phyloP scores from a whole-genome alignment of 2,113 vertebrate species.

The Forbesichthys papilliferus region DNA sequence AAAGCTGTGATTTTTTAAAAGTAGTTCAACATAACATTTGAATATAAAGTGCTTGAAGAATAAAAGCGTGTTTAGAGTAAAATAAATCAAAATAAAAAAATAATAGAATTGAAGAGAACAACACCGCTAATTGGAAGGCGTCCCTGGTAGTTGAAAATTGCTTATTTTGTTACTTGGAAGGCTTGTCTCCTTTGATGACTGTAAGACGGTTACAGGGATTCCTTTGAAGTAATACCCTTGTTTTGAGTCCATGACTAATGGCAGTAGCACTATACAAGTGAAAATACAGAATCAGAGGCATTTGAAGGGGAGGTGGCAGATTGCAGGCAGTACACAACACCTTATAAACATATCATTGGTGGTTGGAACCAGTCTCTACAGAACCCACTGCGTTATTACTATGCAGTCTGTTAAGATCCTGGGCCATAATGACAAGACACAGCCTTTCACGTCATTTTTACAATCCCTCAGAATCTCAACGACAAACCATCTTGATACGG shows the following conservation, averaged over 20 bases:
- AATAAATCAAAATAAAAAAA: conserved; percentile 25
- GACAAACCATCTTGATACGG: not conserved
- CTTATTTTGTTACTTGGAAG: conserved; percentile 80
- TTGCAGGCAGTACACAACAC: conserved; percentile 70
- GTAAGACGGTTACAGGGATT: conserved; percentile 76
- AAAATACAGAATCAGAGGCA: conserved; percentile 61
- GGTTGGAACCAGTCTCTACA: conserved; percentile 60
- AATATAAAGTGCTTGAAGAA: conserved; percentile 77
- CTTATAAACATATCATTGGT: conserved; percentile 61
- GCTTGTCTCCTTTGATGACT: conserved; percentile 81
- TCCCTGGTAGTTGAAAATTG: conserved; percentile 81
- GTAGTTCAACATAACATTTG: conserved; percentile 54
- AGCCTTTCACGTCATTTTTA: conserved; percentile 38
- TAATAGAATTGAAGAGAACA: conserved; percentile 45
- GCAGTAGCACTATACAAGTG: conserved; percentile 73
- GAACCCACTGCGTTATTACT: conserved; percentile 47
- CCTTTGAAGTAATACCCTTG: conserved; percentile 72
- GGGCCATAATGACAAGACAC: conserved; percentile 26
- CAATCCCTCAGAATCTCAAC: conserved; percentile 6
- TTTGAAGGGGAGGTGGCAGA: conserved; percentile 61
- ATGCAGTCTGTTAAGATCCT: conserved; percentile 23
- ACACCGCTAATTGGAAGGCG: conserved; percentile 76
- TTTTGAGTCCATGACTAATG: conserved; percentile 74
- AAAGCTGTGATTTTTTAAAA: conserved; percentile 69
- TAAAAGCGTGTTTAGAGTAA: conserved; percentile 47